Conservation (phyloP, 2,888 invertebrate species). For the Drosophila hamatofila region DNA sequence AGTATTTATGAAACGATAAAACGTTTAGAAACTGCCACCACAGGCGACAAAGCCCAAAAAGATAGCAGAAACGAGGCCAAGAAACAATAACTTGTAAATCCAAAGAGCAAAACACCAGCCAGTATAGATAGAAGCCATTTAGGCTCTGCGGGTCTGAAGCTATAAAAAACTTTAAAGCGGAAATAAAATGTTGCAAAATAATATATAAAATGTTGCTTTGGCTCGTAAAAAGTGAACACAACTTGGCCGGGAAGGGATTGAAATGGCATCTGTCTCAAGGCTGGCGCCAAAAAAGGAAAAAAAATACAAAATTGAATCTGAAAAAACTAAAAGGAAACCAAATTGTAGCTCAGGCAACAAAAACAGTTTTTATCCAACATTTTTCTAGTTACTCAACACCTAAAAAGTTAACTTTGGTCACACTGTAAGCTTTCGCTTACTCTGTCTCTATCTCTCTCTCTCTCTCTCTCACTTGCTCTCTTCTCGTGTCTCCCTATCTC, state of each 20-base stretch:
- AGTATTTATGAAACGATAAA: conserved; percentile 80
- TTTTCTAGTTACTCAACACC: conserved; percentile 42
- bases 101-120: conserved; percentile 11
- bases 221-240: conserved; percentile 54
- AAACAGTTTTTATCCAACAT: conserved; percentile 25
- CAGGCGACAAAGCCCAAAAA: not conserved
- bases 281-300: conserved; percentile 37
- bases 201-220: conserved; percentile 65
- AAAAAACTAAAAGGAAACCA: conserved; percentile 23
- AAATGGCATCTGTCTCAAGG: conserved; percentile 19
- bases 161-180: conserved; percentile 66
- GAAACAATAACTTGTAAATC: conserved; percentile 54
- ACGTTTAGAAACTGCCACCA: conserved; percentile 55
- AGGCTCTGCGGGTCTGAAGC: conserved; percentile 34
- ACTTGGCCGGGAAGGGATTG: conserved; percentile 11
- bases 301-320: not conserved
- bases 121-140: conserved; percentile 14
- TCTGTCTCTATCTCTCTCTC: not conserved
- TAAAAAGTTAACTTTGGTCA: conserved; percentile 50
- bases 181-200: conserved; percentile 77
- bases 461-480: not conserved
- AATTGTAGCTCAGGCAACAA: conserved; percentile 19
- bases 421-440: conserved; percentile 15
- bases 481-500: too few species aligned
- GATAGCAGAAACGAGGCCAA: conserved; percentile 20